phyloP scores from a whole-genome alignment of 2,797 vertebrate species.

The Dermochelys coriacea region DNA sequence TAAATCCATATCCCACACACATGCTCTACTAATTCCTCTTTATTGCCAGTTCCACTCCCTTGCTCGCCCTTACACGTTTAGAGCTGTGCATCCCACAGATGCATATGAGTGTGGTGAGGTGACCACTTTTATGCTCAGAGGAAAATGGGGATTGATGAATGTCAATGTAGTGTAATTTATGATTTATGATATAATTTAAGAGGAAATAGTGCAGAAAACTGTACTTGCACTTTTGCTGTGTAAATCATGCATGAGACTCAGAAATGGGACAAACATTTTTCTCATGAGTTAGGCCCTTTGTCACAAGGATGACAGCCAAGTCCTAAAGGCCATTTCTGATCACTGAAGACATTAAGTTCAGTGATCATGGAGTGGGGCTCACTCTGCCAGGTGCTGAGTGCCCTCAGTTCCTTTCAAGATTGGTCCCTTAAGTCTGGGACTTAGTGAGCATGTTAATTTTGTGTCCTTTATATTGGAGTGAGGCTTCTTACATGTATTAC shows the following conservation, averaged over 20 bases:
- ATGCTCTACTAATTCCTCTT: not conserved
- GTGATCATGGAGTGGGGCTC: not conserved
- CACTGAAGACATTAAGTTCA: rapidly evolving
- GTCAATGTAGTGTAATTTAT: not conserved
- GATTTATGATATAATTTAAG: constrained; percentile 45
- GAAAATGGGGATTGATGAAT: not conserved
- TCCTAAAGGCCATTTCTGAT: not conserved
- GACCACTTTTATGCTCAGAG: not conserved
- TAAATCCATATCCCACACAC: not conserved
- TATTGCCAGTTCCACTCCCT: rapidly evolving
- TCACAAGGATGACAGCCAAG: not conserved
- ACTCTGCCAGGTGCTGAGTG: not conserved
- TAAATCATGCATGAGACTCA: constrained; percentile 1
- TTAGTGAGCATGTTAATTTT: not conserved
- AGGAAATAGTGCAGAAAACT: constrained; percentile 48
- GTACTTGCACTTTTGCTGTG: not conserved
- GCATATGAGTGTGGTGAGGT: not conserved
- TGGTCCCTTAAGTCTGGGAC: not conserved
- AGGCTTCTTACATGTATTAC: not conserved
- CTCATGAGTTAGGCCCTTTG: not conserved
- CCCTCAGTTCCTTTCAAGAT: not conserved
- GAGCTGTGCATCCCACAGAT: not conserved
- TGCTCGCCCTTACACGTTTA: not conserved
- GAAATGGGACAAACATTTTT: constrained; percentile 11
- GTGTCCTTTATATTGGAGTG: not conserved